Base-by-base conservation (phyloP, 2,888 invertebrate species). In the Dolichopus griseipennis region DNA sequence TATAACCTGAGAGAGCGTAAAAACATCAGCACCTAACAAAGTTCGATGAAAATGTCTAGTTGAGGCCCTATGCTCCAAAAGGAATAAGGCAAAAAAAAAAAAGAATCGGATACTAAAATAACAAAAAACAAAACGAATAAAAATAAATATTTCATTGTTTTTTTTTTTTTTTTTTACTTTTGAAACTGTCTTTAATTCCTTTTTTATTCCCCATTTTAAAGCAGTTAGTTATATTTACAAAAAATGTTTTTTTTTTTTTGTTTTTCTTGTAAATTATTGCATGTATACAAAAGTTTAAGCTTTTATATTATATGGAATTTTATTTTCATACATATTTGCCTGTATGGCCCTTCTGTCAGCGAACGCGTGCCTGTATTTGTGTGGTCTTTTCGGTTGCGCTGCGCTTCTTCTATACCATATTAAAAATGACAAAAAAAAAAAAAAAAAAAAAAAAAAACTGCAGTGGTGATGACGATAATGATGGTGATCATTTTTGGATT, bases 291-390 rank as follows among this genome's bases (percentile, higher is more conserved):
- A 27, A 27, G 27, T 27, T 27, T 27, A 27, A 27, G 27, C 27
- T 27, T 27, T 27, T 27, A 27, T 66, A 41, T 62, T 52, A 43
- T 15, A 15, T 52, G 9, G n/a, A 12, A 52, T 52, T 52, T 2
- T 52, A 7, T 18, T 52, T 52, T 15, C 15, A 12, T 41, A 41
- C 15, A 41, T 15, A 41, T 41, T 41, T 9, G 9, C 2, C 78
- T 79, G 79, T 79, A 79, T 79, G 79, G 2, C 3, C 78, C 78
- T 79, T 78, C 80, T 81, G 81, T 79, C 81, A 80, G 78, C 79
- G 75, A 80, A 79, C 81, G 81, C 81, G 81, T 81, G 81, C 81
- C 81, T 81, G 79, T 81, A 78, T 80, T 75, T 81, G 81, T 81
- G 81, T 81, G 81, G 81, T 81, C 81, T 74, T 61, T 21, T 62